phyloP scores from a whole-genome alignment of 92 coral and sea anemone species.

The Zoanthus gigantus region DNA sequence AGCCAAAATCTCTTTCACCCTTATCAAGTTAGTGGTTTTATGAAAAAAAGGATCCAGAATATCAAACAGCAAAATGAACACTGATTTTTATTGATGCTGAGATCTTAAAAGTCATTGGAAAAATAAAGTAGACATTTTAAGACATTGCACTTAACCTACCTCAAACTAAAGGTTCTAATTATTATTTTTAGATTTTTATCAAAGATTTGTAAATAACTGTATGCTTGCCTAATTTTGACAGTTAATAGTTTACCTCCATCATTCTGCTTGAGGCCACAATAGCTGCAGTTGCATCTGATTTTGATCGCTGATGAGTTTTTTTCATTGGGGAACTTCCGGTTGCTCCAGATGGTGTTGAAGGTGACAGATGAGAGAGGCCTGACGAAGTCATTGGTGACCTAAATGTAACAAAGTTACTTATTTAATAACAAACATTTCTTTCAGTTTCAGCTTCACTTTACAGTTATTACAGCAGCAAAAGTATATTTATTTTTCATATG shows the following conservation, averaged over 20 bases:
- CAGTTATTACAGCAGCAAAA: not conserved
- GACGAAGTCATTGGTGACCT: constrained; percentile 83
- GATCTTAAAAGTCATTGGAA: too few species aligned
- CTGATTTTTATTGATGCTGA: too few species aligned
- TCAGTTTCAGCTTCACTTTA: not conserved
- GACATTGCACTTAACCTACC: too few species aligned
- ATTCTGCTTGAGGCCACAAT: constrained; percentile 85
- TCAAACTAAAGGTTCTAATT: not conserved
- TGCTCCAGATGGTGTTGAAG: constrained; percentile 64
- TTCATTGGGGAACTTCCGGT: constrained; percentile 68
- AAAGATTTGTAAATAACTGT: too few species aligned
- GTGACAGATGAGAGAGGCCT: constrained; percentile 51
- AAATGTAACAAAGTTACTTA: not conserved
- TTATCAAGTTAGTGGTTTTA: too few species aligned
- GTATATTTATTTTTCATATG: not conserved
- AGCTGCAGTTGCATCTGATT: constrained; percentile 99
- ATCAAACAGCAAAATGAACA: too few species aligned
- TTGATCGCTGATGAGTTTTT: constrained; percentile 93
- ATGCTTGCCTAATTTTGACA: too few species aligned
- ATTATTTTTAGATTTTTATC: too few species aligned
- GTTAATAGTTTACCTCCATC: constrained; percentile 71
- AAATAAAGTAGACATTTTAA: too few species aligned
- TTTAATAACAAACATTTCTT: not conserved
- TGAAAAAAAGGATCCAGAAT: too few species aligned
- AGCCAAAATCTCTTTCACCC: too few species aligned